A percentile compares a stretch with the other conserved stretches of the same genome.
These are phyloP conservation scores for Drosophila ohnishii DNA, from an alignment of 1,140 invertebrate species.

Conservation along the genomic window DNA sequence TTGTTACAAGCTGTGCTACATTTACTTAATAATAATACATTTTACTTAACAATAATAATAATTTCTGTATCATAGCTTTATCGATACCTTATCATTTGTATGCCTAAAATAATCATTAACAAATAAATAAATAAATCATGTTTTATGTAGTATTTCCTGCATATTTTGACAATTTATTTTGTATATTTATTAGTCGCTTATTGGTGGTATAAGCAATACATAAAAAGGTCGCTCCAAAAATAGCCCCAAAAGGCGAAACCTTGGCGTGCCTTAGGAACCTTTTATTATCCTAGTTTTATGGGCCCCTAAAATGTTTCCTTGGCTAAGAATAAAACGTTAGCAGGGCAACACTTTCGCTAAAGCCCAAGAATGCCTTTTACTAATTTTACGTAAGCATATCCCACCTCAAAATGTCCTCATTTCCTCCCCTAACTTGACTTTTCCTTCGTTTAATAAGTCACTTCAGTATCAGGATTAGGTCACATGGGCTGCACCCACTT, in stretches of 20 bases:
- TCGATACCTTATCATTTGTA: background rate
- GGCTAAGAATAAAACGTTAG: slow-evolving; percentile 34
- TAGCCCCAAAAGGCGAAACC: slow-evolving; percentile 5
- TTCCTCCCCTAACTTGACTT: slow-evolving; percentile 23
- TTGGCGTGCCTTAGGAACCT: slow-evolving; percentile 33
- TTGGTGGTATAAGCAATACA: background rate
- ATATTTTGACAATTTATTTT: background rate
- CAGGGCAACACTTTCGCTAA: slow-evolving; percentile 30
- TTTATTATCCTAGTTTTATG: slow-evolving; percentile 50
- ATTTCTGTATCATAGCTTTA: background rate
- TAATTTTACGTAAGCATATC: slow-evolving; percentile 39
- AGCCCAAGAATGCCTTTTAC: background rate
- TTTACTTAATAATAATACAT: background rate
- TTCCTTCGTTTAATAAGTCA: slow-evolving; percentile 39
- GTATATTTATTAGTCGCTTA: slow-evolving; percentile 9
- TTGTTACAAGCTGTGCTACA: background rate
- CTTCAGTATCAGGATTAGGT: slow-evolving; percentile 33
- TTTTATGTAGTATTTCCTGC: background rate
- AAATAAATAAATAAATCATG: slow-evolving; percentile 6
- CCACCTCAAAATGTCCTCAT: slow-evolving; percentile 37
- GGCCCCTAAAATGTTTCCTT: slow-evolving; percentile 22
- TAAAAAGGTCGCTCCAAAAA: slow-evolving; percentile 16
- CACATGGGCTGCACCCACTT: slow-evolving; percentile 36
- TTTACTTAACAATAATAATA: background rate
- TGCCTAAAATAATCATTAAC: background rate